Conservation (phyloP, 2,888 invertebrate species). For the Microchrysa polita region DNA sequence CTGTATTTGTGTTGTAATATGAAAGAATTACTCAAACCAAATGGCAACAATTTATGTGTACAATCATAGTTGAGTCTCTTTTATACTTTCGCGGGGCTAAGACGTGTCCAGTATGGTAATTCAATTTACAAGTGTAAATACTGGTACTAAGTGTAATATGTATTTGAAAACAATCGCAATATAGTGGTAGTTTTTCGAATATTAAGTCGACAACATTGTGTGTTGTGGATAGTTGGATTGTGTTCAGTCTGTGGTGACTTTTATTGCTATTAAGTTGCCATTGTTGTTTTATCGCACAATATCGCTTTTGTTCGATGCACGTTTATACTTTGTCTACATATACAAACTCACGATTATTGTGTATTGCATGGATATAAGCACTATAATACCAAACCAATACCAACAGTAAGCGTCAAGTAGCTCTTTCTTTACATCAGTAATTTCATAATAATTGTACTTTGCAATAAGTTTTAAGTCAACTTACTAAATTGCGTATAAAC, state of each 20-base stretch:
- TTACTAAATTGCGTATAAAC: constrained; percentile 24
- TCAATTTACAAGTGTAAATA: constrained; percentile 34
- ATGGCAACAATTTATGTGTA: constrained; percentile 20
- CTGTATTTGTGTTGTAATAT: no score
- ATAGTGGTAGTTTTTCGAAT: neutral
- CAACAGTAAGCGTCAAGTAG: no score
- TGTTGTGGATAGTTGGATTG: no score
- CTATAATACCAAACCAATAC: no score
- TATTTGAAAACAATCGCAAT: constrained; percentile 27
- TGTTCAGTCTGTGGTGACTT: constrained; percentile 16
- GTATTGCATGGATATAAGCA: no score
- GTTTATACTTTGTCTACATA: constrained; percentile 9
- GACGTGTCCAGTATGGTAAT: neutral
- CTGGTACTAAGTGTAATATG: neutral
- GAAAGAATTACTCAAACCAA: neutral
- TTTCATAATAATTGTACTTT: constrained; percentile 35
- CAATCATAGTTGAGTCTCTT: no score
- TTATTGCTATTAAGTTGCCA: constrained; percentile 31
- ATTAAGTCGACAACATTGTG: constrained; percentile 37
- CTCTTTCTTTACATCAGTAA: neutral
- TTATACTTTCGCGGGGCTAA: neutral
- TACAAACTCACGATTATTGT: no score
- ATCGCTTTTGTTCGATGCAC: constrained; percentile 40
- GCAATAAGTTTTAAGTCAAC: constrained; percentile 29
- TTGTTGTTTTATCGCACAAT: constrained; percentile 28